Percentiles rank a stretch among this genome's conserved stretches.
Evolutionary conservation across 2,888 invertebrate species (phyloP).

Genomic region (Mallateleia sp.): DNA sequence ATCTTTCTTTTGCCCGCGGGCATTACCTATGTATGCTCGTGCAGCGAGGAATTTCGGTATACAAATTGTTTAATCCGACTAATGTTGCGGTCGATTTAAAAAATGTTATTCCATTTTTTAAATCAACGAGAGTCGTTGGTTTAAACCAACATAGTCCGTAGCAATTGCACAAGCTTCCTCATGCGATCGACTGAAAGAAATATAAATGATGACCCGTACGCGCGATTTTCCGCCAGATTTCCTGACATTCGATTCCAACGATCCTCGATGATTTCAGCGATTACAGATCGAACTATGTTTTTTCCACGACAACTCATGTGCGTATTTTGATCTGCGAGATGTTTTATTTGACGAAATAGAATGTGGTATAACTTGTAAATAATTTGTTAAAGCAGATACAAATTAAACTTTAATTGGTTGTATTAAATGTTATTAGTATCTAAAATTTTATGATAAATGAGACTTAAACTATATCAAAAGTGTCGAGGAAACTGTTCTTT

Average conservation of each 20-base stretch:
- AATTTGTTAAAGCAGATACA: no score
- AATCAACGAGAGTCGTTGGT: neutral
- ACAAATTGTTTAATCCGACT: slow-evolving; percentile 26
- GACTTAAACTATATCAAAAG: no score
- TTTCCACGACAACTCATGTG: no score
- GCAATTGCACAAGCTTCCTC: neutral
- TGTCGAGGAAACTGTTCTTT: no score
- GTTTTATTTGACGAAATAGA: no score
- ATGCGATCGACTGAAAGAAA: neutral
- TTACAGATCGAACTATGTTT: no score
- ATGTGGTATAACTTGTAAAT: no score
- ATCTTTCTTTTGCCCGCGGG: slow-evolving; percentile 2
- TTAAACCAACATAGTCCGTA: no score
- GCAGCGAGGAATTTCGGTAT: neutral
- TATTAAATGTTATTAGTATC: no score
- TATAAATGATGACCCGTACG: neutral
- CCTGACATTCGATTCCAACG: neutral
- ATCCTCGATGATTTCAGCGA: neutral
- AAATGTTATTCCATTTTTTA: slow-evolving; percentile 14
- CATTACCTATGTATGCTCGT: slow-evolving; percentile 18
- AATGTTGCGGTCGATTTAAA: slow-evolving; percentile 8
- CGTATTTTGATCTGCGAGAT: no score
- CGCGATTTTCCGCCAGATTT: slow-evolving; percentile 10
- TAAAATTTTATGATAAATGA: no score
- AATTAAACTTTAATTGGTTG: no score